Evolutionary conservation across 1,140 invertebrate genomes (phyloP).

Genomic region (Brachionus plicatilis): DNA sequence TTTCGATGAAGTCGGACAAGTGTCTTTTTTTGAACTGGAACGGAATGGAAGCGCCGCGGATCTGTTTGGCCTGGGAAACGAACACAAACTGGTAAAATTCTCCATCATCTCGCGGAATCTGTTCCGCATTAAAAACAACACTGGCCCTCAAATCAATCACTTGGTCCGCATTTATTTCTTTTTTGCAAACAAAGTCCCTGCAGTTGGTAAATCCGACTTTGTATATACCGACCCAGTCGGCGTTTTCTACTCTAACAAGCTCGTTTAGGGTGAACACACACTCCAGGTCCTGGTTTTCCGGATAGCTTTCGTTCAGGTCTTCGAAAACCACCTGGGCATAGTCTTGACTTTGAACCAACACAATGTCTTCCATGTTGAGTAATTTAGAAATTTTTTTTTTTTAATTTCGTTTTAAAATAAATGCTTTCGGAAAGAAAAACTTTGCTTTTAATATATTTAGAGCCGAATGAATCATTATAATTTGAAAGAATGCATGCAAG

Average conservation of each 20-base stretch:
- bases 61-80: constrained; percentile 47
- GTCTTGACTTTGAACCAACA: constrained; percentile 41
- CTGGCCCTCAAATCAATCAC: constrained; percentile 44
- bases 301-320: constrained; percentile 50
- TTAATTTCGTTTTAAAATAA: neutral
- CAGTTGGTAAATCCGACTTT: constrained; percentile 49
- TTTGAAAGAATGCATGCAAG: neutral
- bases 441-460: constrained; percentile 12
- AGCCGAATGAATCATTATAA: neutral
- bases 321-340: constrained; percentile 52
- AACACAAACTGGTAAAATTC: constrained; percentile 57
- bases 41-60: constrained; percentile 54
- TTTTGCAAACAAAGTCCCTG: constrained; percentile 46
- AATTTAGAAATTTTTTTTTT: neutral
- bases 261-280: constrained; percentile 49
- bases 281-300: constrained; percentile 49
- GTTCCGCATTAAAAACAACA: constrained; percentile 47
- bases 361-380: constrained; percentile 31
- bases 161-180: constrained; percentile 43
- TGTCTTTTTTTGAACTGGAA: constrained; percentile 52
- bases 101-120: constrained; percentile 53
- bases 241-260: constrained; percentile 43
- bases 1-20: constrained; percentile 52
- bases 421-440: neutral
- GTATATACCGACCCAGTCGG: constrained; percentile 53